Percentiles rank a stretch among this genome's conserved stretches.
Evolutionary conservation across 2,797 vertebrate genomes (phyloP).

Genomic region (Megaceryle alcyon): DNA sequence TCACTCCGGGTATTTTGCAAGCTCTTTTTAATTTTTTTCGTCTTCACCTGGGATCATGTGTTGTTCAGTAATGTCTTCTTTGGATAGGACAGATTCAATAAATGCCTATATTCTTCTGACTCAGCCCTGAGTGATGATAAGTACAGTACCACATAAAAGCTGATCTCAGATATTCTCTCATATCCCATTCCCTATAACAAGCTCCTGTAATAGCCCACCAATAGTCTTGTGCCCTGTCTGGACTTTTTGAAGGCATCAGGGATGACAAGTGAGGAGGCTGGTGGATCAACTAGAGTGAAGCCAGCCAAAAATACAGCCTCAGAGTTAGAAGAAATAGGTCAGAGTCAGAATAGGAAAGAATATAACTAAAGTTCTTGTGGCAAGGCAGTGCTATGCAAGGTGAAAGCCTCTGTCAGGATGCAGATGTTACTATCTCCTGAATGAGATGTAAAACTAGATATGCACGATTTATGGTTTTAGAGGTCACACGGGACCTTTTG

Average conservation of each 20-base stretch:
- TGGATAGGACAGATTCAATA: not conserved
- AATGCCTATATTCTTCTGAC: not conserved
- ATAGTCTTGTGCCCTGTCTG: not conserved
- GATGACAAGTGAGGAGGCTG: not conserved
- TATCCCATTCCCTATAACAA: not conserved
- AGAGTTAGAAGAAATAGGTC: not conserved
- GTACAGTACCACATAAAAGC: not conserved
- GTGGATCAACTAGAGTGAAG: not conserved
- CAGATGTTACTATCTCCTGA: not conserved
- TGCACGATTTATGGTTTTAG: not conserved
- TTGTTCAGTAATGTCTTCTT: not conserved
- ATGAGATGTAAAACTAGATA: slow-evolving; percentile 7
- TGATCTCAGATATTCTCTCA: not conserved
- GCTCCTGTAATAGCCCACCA: not conserved
- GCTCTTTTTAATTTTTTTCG: too few relatives aligned
- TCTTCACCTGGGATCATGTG: not conserved
- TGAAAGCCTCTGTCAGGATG: not conserved
- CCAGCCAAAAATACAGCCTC: not conserved
- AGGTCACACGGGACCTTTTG: not conserved
- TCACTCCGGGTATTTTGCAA: not conserved
- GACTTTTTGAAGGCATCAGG: not conserved
- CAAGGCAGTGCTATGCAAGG: not conserved
- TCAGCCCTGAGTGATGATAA: not conserved
- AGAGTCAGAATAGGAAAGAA: not conserved
- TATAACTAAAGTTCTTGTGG: not conserved